These are phyloP conservation scores for Melanotaenia maccullochi DNA, from an alignment of 2,797 vertebrate species.

Conservation along the genomic window DNA sequence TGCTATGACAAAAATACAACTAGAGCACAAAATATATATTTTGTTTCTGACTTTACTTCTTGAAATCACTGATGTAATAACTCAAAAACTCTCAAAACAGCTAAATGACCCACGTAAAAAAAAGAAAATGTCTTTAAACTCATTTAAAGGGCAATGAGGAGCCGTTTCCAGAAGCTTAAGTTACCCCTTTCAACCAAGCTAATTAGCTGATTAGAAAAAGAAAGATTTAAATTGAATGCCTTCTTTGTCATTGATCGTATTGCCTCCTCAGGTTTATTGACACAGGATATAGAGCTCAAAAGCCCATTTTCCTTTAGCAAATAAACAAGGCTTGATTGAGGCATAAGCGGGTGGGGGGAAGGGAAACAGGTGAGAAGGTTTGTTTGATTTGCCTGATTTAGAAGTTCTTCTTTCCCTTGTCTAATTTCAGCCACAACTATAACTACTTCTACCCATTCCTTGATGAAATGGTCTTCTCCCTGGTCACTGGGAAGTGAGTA, in stretches of 20 bases:
- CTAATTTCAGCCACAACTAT: constrained; percentile 20
- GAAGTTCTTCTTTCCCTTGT: constrained; percentile 11
- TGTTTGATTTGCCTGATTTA: constrained; percentile 51
- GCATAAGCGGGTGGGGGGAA: constrained; percentile 5
- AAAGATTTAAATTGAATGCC: constrained; percentile 72
- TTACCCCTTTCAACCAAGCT: constrained; percentile 61
- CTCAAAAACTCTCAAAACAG: background rate
- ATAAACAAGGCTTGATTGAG: constrained; percentile 53
- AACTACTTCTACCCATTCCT: constrained; percentile 33
- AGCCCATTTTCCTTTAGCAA: constrained; percentile 43
- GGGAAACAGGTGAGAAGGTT: constrained; percentile 1
- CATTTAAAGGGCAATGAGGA: constrained; percentile 48
- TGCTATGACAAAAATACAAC: constrained; percentile 28
- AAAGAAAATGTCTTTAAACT: constrained; percentile 49
- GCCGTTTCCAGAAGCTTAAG: constrained; percentile 45
- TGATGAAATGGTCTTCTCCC: constrained; percentile 62
- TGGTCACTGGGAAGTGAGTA: constrained; percentile 57
- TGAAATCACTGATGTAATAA: background rate
- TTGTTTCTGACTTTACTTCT: constrained; percentile 14
- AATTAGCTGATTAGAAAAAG: constrained; percentile 76
- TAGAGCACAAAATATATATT: constrained; percentile 13
- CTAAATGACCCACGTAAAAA: constrained; percentile 37
- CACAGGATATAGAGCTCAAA: constrained; percentile 29
- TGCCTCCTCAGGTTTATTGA: constrained; percentile 62
- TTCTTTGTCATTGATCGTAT: constrained; percentile 71